Evolutionary conservation across 2,797 vertebrate genomes (phyloP).

Genomic region (Lepus oiostolus): DNA sequence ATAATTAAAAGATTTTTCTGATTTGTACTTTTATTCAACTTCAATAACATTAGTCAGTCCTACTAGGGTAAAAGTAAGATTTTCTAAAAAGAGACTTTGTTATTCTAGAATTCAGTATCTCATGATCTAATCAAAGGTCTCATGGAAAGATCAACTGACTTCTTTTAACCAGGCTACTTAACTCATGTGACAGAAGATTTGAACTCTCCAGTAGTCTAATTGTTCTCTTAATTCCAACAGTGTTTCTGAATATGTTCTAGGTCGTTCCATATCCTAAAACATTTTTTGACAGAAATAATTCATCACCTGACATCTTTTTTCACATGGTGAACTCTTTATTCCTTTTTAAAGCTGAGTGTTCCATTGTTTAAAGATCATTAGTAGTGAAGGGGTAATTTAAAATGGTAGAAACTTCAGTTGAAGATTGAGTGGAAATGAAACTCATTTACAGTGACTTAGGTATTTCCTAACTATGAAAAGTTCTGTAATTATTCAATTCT

Average conservation of each 20-base stretch:
- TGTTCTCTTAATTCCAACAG: background rate
- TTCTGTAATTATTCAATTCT: slow-evolving; percentile 47
- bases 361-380: slow-evolving; percentile 43
- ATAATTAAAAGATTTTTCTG: background rate
- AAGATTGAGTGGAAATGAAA: slow-evolving; percentile 59
- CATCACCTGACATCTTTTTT: slow-evolving; percentile 46
- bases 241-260: slow-evolving; percentile 31
- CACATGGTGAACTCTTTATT: slow-evolving; percentile 47
- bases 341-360: slow-evolving; percentile 47
- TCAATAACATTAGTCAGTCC: slow-evolving; percentile 23
- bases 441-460: slow-evolving; percentile 14
- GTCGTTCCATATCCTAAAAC: slow-evolving; percentile 18
- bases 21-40: slow-evolving; percentile 51
- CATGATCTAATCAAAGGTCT: slow-evolving; percentile 84
- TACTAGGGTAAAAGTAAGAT: background rate
- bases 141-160: slow-evolving; percentile 87
- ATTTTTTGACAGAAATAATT: slow-evolving; percentile 60
- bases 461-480: slow-evolving; percentile 54
- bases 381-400: slow-evolving; percentile 54
- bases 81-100: slow-evolving; percentile 71
- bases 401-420: slow-evolving; percentile 38
- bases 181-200: slow-evolving; percentile 84
- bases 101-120: slow-evolving; percentile 73
- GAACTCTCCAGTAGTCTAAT: slow-evolving; percentile 16
- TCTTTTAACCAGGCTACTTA: slow-evolving; percentile 81